Evolutionary conservation across 2,888 invertebrate genomes (phyloP).

Genomic region (Zygothrica quintamaculata): DNA sequence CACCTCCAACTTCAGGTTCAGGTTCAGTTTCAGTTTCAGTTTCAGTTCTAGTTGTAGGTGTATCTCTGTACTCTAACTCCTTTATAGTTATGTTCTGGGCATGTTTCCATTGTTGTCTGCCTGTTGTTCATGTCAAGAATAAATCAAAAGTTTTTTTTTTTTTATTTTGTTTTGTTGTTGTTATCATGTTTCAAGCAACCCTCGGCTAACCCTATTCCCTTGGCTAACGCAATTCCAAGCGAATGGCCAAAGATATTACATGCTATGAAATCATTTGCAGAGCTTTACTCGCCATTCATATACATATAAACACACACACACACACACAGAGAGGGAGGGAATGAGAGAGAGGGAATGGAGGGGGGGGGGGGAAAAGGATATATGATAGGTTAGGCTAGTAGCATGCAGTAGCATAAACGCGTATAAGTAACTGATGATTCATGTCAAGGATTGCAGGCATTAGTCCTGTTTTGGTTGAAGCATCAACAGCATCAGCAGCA

Average conservation of each 20-base stretch:
- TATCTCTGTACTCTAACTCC: conserved; percentile 27
- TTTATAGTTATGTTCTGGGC: conserved; percentile 12
- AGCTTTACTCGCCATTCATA: conserved; percentile 36
- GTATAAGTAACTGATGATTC: conserved; percentile 15
- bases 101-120: conserved; percentile 35
- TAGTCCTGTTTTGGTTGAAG: not conserved
- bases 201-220: not conserved
- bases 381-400: conserved; percentile 4
- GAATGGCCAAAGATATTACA: conserved; percentile 55
- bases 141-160: conserved; percentile 79
- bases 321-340: too few relatives aligned
- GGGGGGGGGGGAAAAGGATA: too few relatives aligned
- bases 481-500: not conserved
- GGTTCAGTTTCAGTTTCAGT: too few relatives aligned
- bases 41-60: conserved; percentile 30
- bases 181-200: conserved; percentile 60
- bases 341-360: too few relatives aligned
- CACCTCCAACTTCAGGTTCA: conserved; percentile 26
- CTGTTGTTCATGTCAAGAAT: conserved; percentile 74
- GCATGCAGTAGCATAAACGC: conserved; percentile 37
- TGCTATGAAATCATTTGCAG: conserved; percentile 62
- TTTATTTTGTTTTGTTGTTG: too few relatives aligned
- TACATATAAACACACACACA: not conserved
- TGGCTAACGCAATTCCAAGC: conserved; percentile 1
- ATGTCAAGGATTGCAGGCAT: conserved; percentile 20